Evolutionary conservation across 2,888 invertebrate species (phyloP), one percentile per base, ranked within the genome.

Genomic region (Tromatobia lineatoria): DNA sequence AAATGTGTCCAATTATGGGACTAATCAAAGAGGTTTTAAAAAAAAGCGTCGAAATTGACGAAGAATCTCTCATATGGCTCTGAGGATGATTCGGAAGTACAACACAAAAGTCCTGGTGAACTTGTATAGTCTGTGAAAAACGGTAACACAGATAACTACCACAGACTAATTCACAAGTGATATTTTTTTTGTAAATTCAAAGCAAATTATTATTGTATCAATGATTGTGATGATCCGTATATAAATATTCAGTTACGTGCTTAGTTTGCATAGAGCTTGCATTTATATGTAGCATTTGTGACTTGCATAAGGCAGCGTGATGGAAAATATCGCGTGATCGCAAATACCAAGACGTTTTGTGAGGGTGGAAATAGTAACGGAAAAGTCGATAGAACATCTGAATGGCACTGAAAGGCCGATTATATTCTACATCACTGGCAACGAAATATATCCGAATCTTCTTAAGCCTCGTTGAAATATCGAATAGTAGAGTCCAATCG

Each of bases 241-340:
- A 29, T 59, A 29, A 59, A 59, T 59, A 59, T 6, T 2, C 42
- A 11, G 18, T 61, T 69, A 34, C 47, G 23, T 50, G 38, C 23
- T 61, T 50, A n/a, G 59, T 78, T 29, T 38, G 47, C 13, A n/a
- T 11, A 50, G 25, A 64, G 18, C 25, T 38, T 38, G 29, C 3
- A 7, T 64, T 79, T 29, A 18, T 20, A 3, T 15, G 64, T 10
- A 67, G 80, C 57, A 47, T 73, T 47, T 10, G 34, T n/a, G 50
- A 34, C 13, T 8, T 57, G 18, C 10, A 18, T 23, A 54, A 52
- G 38, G 50, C 34, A 75, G 67, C 45, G 42, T 50, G 74, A n/a
- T n/a, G n/a, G n/a, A n/a, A n/a, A n/a, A 80, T 74, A 76, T 76
- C 69, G 69, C 42, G 20, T 45, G 77, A 77, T 25, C n/a, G 38